A percentile compares a stretch with the other conserved stretches of the same genome.
These are phyloP conservation scores for Horisme vitalbata DNA, from an alignment of 2,888 invertebrate species.

Conservation along the genomic window DNA sequence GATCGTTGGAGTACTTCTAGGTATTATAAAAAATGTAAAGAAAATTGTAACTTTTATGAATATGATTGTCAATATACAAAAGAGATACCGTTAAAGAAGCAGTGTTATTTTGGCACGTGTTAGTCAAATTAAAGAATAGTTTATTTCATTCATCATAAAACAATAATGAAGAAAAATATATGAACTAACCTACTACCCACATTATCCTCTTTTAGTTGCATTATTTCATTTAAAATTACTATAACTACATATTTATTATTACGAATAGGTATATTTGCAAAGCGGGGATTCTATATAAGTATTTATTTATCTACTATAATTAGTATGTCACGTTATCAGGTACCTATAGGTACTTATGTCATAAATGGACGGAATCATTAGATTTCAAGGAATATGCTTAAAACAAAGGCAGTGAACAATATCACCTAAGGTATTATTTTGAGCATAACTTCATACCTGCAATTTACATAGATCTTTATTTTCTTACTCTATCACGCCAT, in stretches of 20 bases:
- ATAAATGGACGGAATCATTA: slow-evolving; percentile 39
- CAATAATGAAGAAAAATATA: too few relatives aligned
- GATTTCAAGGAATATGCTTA: slow-evolving; percentile 32
- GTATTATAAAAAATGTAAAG: too few relatives aligned
- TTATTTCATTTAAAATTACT: slow-evolving; percentile 4
- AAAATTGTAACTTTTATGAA: too few relatives aligned
- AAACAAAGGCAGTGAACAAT: slow-evolving; percentile 37
- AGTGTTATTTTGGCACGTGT: slow-evolving; percentile 61
- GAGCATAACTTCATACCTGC: slow-evolving; percentile 40
- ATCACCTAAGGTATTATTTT: slow-evolving; percentile 49
- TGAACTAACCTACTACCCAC: slow-evolving; percentile 15
- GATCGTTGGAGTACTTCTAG: too few relatives aligned
- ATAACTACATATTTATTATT: slow-evolving; percentile 11
- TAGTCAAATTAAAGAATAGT: slow-evolving; percentile 39
- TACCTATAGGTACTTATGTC: slow-evolving; percentile 43
- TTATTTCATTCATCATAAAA: not conserved
- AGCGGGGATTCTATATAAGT: slow-evolving; percentile 19
- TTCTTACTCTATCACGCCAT: slow-evolving; percentile 11
- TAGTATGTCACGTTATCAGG: slow-evolving; percentile 52
- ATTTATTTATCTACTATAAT: slow-evolving; percentile 31
- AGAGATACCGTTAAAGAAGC: slow-evolving; percentile 38
- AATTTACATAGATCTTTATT: slow-evolving; percentile 1
- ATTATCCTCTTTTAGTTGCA: slow-evolving; percentile 10
- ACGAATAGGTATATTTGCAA: slow-evolving; percentile 18
- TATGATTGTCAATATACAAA: slow-evolving; percentile 21